These are phyloP conservation scores for Zaprionus africanus DNA, from an alignment of 1,140 invertebrate genomes.

Conservation along the genomic window DNA sequence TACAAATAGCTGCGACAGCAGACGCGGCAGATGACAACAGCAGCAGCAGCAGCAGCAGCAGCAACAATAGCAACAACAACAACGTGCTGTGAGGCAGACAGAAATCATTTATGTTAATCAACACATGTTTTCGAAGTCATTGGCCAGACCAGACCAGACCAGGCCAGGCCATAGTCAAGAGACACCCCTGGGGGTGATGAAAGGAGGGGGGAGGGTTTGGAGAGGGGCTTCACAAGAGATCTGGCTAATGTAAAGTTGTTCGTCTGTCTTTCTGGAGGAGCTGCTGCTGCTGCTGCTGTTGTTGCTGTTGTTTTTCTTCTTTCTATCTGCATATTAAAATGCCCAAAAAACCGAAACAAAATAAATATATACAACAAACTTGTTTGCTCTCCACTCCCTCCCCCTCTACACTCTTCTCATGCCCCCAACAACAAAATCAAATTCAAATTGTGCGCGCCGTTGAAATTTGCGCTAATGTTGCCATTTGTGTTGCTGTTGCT, in stretches of 20 bases:
- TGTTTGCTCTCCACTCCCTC: conserved; percentile 35
- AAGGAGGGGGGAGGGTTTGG: neutral
- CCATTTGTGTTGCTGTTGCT: conserved; percentile 63
- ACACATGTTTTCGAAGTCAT: conserved; percentile 78
- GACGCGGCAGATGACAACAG: conserved; percentile 45
- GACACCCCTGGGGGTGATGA: neutral
- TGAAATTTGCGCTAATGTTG: conserved; percentile 81
- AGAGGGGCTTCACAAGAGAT: conserved; percentile 9
- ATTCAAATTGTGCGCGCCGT: conserved; percentile 78
- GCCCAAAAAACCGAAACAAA: conserved; percentile 69
- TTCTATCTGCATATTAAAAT: conserved; percentile 68
- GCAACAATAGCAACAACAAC: conserved; percentile 29
- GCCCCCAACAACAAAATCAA: conserved; percentile 59
- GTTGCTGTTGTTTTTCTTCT: conserved; percentile 27
- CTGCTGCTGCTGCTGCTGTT: conserved; percentile 21
- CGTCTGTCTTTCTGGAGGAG: conserved; percentile 48
- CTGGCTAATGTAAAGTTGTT: conserved; percentile 52
- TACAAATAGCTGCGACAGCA: conserved; percentile 48
- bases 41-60: conserved; percentile 31
- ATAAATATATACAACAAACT: conserved; percentile 75
- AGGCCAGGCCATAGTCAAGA: conserved; percentile 35
- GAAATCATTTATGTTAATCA: conserved; percentile 83
- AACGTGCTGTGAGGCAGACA: conserved; percentile 49
- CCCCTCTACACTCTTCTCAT: neutral
- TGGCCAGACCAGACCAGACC: conserved; percentile 58